A percentile compares a stretch with the other conserved stretches of the same genome.
phyloP scores from a whole-genome alignment of 2,113 vertebrate species.

The Perognathus longimembris region DNA sequence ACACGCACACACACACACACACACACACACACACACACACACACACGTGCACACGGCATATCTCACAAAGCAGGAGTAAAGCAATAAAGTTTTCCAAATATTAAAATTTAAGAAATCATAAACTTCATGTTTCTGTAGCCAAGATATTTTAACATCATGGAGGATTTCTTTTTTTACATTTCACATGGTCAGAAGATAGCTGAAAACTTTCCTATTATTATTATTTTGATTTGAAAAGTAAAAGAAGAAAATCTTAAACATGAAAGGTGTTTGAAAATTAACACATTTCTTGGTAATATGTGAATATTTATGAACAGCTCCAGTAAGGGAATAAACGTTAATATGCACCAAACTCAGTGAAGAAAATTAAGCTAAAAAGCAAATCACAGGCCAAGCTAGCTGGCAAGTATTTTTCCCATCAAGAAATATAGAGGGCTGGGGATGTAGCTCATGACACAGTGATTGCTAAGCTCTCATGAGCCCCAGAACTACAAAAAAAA shows the following conservation, averaged over 20 bases:
- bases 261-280: neutral
- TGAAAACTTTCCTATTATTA: constrained; percentile 9
- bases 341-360: constrained; percentile 20
- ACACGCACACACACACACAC: too few relatives aligned
- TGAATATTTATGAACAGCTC: neutral
- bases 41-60: neutral
- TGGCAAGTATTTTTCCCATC: neutral
- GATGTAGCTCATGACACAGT: neutral
- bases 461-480: neutral
- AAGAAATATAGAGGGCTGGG: neutral
- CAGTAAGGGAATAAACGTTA: neutral
- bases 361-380: constrained; percentile 12
- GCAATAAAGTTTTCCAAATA: constrained; percentile 21
- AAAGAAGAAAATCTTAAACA: neutral
- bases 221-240: constrained; percentile 34
- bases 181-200: neutral
- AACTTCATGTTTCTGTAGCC: constrained; percentile 11
- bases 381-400: neutral
- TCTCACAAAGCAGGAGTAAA: neutral
- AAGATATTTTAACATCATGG: constrained; percentile 42
- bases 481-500: neutral
- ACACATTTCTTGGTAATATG: constrained; percentile 17
- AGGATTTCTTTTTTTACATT: neutral
- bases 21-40: too few relatives aligned
- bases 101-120: constrained; percentile 15